Base-by-base conservation (phyloP, 2,797 vertebrate genomes). In the Argya squamiceps region DNA sequence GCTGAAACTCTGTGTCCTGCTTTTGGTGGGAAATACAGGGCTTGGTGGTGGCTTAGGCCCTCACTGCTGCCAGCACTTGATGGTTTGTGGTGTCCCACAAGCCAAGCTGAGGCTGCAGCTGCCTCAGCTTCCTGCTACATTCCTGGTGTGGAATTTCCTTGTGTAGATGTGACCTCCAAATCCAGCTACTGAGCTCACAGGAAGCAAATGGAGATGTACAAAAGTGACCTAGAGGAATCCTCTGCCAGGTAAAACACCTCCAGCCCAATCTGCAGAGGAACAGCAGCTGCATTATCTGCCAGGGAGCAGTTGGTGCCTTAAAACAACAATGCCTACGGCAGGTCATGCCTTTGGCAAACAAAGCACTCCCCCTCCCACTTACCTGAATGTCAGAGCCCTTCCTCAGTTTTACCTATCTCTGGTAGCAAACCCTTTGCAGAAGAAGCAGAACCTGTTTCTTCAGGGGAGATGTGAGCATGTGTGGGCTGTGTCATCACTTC, bases 61-160 rank as follows among this genome's bases (percentile, higher is more conserved):
- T 16, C 0, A 0, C 17, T 3, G 7, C n/a, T 76, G 36, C 47
- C 2, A 1, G 23, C 39, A 14, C n/a, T 7, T n/a, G 67, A 10
- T 39, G 55, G 41, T 16, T 71, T 1, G 1, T 44, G 8, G 2
- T 29, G 68, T 23, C n/a, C 50, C 49, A 12, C 0, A 27, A 79
- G 68, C 36, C 6, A 2, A 1, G 0, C 55, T 23, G 67, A 22
- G 58, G 47, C 84, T 59, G 70, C 34, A 32, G 32, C 46, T 65
- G 58, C 41, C 47, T 26, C 47, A 49, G 47, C 47, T 49, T 49
- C 47, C 24, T 49, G 47, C 34, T 24, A 26, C 34, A 15, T 10
- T 49, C 29, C 43, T 15, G 34, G 62, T 50, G 47, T 4, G 8
- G 49, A 49, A n/a, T 46, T 49, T 26, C 49, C n/a, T 63, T n/a